Conservation (phyloP, 2,888 invertebrate species). For the Strigamia transsilvanica region DNA sequence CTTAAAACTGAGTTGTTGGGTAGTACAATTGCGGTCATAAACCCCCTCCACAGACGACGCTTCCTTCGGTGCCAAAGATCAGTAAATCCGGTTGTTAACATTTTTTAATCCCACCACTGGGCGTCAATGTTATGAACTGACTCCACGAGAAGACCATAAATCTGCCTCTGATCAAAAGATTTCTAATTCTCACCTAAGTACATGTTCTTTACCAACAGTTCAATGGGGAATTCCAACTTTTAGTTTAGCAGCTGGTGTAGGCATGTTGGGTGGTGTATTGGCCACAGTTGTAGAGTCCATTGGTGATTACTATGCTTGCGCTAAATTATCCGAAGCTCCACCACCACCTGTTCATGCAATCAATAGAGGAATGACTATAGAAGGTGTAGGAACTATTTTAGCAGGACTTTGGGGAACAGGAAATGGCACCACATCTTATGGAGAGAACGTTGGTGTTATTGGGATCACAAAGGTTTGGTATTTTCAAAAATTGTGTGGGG, state of each 20-base stretch:
- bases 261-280: conserved; percentile 55
- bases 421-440: conserved; percentile 87
- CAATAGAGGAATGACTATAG: conserved; percentile 84
- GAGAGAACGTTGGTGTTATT: conserved; percentile 89
- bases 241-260: conserved; percentile 54
- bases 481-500: background rate
- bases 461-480: conserved; percentile 76
- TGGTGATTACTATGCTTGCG: conserved; percentile 67
- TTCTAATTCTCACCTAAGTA: too few species aligned
- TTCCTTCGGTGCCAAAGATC: too few species aligned
- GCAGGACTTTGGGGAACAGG: conserved; percentile 88
- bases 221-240: conserved; percentile 56
- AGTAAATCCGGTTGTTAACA: too few species aligned
- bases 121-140: too few species aligned
- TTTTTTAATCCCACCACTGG: too few species aligned
- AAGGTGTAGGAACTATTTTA: conserved; percentile 83
- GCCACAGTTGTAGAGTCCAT: conserved; percentile 59
- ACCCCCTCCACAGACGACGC: too few species aligned
- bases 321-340: conserved; percentile 72
- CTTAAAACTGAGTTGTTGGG: too few species aligned
- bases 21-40: too few species aligned
- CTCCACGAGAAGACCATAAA: too few species aligned
- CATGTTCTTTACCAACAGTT: conserved; percentile 41
- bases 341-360: conserved; percentile 87
- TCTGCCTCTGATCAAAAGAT: too few species aligned